Evolutionary conservation across 2,797 vertebrate genomes (phyloP).

Genomic region (Lithobates pipiens): DNA sequence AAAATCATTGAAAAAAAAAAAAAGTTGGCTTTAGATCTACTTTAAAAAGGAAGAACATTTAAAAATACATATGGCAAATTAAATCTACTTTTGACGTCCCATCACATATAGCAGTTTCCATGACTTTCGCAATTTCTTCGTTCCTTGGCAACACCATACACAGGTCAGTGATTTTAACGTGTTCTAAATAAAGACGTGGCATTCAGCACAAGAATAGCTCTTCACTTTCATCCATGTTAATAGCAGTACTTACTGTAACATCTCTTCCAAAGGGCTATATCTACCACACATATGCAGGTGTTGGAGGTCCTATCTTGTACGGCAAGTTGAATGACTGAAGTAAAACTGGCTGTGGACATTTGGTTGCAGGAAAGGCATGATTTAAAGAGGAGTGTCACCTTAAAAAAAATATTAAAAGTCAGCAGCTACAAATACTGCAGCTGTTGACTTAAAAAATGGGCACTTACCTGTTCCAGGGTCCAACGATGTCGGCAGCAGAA

Average conservation of each 20-base stretch:
- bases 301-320: neutral
- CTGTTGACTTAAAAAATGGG: no score
- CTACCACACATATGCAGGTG: neutral
- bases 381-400: no score
- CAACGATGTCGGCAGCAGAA: no score
- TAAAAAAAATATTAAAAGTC: no score
- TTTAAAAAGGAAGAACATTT: no score
- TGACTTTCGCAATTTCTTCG: conserved; percentile 8
- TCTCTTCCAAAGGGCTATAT: neutral
- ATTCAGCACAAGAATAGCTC: neutral
- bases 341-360: no score
- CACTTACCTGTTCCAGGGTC: no score
- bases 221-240: neutral
- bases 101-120: neutral
- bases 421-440: no score
- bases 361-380: no score
- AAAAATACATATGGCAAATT: neutral
- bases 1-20: no score
- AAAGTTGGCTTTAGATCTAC: no score
- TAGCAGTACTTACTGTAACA: neutral
- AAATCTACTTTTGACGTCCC: neutral
- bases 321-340: neutral
- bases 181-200: neutral
- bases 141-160: conserved; percentile 7
- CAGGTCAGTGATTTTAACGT: neutral